These are phyloP conservation scores for Atlantisia rogersi DNA, from an alignment of 2,113 vertebrate species.

Conservation along the genomic window DNA sequence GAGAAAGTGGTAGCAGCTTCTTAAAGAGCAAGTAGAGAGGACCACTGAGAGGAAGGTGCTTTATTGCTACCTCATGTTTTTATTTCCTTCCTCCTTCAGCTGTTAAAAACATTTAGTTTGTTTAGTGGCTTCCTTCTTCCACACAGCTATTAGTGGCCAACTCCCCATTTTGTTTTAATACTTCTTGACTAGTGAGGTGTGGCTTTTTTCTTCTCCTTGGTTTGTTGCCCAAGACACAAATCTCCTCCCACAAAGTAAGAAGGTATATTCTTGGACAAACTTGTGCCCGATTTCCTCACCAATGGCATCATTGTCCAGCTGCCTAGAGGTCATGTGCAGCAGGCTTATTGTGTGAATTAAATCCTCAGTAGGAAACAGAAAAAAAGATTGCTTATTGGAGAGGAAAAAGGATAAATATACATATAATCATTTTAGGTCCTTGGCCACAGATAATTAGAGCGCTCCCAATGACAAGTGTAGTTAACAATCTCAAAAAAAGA, in stretches of 20 bases:
- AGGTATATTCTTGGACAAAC: neutral
- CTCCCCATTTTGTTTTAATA: neutral
- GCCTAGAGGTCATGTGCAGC: neutral
- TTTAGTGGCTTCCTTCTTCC: constrained; percentile 18
- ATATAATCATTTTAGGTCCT: neutral
- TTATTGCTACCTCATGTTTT: neutral
- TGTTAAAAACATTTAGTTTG: neutral
- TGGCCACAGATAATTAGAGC: neutral
- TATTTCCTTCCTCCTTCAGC: neutral
- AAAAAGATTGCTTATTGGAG: neutral
- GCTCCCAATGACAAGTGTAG: neutral
- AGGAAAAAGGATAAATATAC: neutral
- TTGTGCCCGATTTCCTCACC: neutral
- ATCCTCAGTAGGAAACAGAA: neutral
- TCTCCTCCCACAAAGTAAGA: neutral
- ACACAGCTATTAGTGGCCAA: neutral
- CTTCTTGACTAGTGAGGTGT: neutral
- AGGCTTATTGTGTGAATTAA: neutral
- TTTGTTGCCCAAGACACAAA: neutral
- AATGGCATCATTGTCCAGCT: neutral
- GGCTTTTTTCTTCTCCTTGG: neutral
- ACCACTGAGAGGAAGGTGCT: neutral
- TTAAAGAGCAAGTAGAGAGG: neutral
- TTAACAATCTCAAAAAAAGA: neutral
- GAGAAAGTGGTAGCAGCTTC: neutral